Evolutionary conservation across 1,140 invertebrate species (phyloP).

Genomic region (Drosophila repleta): DNA sequence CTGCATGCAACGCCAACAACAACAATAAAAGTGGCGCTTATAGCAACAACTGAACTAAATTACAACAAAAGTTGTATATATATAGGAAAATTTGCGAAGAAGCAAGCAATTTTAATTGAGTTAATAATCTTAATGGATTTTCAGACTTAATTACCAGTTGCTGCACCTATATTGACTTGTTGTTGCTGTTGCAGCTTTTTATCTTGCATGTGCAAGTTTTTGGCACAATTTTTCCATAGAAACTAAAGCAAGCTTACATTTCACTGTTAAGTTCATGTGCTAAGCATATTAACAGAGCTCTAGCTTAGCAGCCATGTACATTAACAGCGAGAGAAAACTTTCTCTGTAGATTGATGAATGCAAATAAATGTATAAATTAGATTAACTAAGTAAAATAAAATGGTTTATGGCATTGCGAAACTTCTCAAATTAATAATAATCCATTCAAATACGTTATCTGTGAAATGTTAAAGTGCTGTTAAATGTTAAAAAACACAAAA

Average conservation of each 20-base stretch:
- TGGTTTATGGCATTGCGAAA: too few relatives aligned
- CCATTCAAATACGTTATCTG: too few relatives aligned
- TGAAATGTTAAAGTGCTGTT: too few relatives aligned
- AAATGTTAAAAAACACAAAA: too few relatives aligned
- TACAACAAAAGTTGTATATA: constrained; percentile 53
- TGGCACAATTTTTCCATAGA: constrained; percentile 1
- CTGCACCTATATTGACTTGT: constrained; percentile 28
- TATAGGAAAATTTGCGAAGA: constrained; percentile 54
- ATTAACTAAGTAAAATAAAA: too few relatives aligned
- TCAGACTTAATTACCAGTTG: constrained; percentile 63
- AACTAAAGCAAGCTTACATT: neutral
- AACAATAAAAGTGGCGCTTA: constrained; percentile 56
- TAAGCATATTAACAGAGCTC: neutral
- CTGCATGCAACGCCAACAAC: constrained; percentile 36
- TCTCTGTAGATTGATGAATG: neutral
- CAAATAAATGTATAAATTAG: too few relatives aligned
- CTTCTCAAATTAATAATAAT: too few relatives aligned
- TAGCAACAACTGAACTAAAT: constrained; percentile 50
- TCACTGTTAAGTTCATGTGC: neutral
- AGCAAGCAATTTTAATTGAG: constrained; percentile 68
- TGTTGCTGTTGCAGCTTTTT: constrained; percentile 9
- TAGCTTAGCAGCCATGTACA: neutral
- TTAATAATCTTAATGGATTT: constrained; percentile 76
- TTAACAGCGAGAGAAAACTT: too few relatives aligned
- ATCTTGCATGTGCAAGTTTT: constrained; percentile 15